These are phyloP conservation scores for Phoebastria nigripes DNA, from an alignment of 2,797 vertebrate genomes.

Conservation along the genomic window DNA sequence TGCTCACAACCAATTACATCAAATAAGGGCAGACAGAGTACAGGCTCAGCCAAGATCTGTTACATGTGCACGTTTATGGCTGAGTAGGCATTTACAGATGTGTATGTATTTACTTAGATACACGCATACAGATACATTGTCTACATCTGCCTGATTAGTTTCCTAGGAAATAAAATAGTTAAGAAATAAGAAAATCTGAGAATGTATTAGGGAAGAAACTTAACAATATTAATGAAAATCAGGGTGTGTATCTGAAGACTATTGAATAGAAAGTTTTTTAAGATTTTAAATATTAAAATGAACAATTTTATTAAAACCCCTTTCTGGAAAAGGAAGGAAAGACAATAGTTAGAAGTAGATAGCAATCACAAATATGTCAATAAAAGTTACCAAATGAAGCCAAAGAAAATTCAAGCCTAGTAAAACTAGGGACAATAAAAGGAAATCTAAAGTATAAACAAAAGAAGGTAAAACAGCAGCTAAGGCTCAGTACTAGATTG, in stretches of 20 bases:
- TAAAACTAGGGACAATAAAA: not conserved
- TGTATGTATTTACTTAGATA: not conserved
- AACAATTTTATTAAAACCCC: not conserved
- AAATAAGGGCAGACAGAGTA: not conserved
- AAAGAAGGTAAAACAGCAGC: not conserved
- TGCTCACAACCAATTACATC: not conserved
- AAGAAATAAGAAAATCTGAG: not conserved
- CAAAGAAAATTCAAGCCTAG: not conserved
- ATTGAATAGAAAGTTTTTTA: not conserved
- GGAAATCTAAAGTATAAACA: not conserved
- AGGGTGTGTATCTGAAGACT: not conserved
- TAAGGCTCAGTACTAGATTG: not conserved
- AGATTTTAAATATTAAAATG: not conserved
- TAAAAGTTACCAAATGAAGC: not conserved
- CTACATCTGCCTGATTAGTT: not conserved
- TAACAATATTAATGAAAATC: not conserved
- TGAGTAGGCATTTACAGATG: not conserved
- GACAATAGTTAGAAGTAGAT: not conserved
- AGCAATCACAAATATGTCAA: not conserved
- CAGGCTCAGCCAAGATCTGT: not conserved
- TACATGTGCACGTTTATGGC: rapidly evolving
- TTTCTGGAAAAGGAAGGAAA: not conserved
- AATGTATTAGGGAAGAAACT: not conserved
- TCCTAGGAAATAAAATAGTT: not conserved
- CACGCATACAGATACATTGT: not conserved